Evolutionary conservation across 2,113 vertebrate species (phyloP).

Genomic region (Pedionomus torquatus): DNA sequence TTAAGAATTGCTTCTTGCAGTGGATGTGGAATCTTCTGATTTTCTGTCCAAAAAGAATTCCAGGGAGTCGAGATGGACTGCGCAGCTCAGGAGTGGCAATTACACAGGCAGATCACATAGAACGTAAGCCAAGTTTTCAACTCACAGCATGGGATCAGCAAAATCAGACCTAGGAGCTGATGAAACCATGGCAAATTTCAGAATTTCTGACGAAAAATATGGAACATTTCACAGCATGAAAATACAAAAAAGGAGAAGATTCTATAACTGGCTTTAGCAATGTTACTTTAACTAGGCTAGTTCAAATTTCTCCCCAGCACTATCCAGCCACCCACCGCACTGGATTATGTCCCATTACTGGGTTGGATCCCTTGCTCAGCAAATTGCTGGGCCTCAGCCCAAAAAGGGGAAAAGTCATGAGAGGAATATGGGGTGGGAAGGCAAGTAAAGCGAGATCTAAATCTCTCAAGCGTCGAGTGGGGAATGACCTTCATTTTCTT

Average conservation of each 20-base stretch:
- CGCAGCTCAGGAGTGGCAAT: not conserved
- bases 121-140: not conserved
- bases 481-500: not conserved
- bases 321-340: not conserved
- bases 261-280: not conserved
- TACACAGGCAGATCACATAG: not conserved
- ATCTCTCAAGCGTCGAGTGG: not conserved
- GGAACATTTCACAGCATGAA: not conserved
- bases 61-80: not conserved
- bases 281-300: not conserved
- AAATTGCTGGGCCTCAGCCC: slow-evolving; percentile 16
- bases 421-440: not conserved
- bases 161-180: not conserved
- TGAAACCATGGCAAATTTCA: not conserved
- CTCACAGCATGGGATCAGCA: not conserved
- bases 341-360: not conserved
- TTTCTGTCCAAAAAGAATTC: not conserved
- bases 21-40: not conserved
- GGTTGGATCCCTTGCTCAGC: not conserved
- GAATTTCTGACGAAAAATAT: not conserved
- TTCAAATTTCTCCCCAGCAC: not conserved
- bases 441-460: not conserved
- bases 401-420: not conserved
- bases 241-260: not conserved
- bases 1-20: not conserved